A percentile compares a stretch with the other conserved stretches of the same genome.
Conservation (phyloP, 2,797 vertebrate genomes). For the Melopsittacus undulatus region DNA sequence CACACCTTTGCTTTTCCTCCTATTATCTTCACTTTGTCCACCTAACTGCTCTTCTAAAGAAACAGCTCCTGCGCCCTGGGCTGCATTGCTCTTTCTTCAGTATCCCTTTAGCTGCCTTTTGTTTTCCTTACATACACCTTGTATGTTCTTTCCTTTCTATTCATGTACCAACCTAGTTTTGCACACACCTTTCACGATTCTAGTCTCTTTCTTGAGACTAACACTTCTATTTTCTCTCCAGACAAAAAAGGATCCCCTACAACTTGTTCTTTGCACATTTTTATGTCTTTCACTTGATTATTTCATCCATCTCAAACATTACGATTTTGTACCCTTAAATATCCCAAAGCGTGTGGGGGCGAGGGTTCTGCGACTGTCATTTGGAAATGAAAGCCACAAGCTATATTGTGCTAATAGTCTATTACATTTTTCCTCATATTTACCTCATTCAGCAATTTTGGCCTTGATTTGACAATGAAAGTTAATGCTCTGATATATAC, state of each 20-base stretch:
- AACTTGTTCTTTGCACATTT: not conserved
- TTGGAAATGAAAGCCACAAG: not conserved
- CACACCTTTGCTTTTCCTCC: not conserved
- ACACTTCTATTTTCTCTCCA: not conserved
- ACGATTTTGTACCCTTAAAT: not conserved
- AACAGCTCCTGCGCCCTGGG: not conserved
- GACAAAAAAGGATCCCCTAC: not conserved
- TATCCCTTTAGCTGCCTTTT: not conserved
- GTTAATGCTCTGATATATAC: conserved; percentile 47
- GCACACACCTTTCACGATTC: not conserved
- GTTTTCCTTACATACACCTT: not conserved
- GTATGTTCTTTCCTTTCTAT: not conserved
- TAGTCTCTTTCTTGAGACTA: not conserved
- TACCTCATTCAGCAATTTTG: conserved; percentile 38
- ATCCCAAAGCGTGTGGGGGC: not conserved
- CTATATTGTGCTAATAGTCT: not conserved
- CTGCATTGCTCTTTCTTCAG: not conserved
- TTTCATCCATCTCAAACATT: not conserved
- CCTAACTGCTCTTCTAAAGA: not conserved
- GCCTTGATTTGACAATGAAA: conserved; percentile 35
- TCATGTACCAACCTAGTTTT: not conserved
- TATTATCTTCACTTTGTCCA: not conserved
- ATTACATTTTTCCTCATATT: not conserved
- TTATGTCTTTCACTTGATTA: not conserved
- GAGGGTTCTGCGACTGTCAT: not conserved